Evolutionary conservation across 35 echinoderm and acorn worm species (phyloP).

Genomic region (Hemicentrotus pulcherrimus): DNA sequence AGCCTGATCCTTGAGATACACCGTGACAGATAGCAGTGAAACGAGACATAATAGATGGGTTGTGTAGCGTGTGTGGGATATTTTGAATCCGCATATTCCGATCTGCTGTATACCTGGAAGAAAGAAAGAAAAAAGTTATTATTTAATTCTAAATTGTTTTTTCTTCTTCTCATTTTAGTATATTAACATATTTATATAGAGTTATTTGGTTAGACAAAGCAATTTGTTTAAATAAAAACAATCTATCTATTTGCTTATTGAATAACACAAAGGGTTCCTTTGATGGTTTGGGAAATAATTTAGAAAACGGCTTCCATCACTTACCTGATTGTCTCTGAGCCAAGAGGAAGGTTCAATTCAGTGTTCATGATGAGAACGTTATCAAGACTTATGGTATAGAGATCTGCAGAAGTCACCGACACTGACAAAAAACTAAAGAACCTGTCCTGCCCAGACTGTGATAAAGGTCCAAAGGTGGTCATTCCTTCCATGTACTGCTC

Average conservation of each 20-base stretch:
- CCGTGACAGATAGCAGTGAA: conserved; percentile 80
- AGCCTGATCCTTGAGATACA: conserved; percentile 63
- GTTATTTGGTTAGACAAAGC: no score
- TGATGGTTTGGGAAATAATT: no score
- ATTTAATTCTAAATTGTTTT: neutral
- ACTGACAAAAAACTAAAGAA: conserved; percentile 62
- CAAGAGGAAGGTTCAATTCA: conserved; percentile 17
- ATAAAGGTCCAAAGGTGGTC: conserved; percentile 84
- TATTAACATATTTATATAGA: no score
- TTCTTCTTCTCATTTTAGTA: no score
- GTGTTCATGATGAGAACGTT: conserved; percentile 57
- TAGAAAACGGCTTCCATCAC: neutral
- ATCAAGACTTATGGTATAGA: conserved; percentile 64
- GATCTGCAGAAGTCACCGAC: conserved; percentile 69
- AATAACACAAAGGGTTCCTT: no score
- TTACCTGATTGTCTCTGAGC: neutral
- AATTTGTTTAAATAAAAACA: no score
- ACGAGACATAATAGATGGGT: conserved; percentile 49
- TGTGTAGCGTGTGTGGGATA: conserved; percentile 60
- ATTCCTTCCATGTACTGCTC: conserved; percentile 86
- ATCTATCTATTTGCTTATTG: no score
- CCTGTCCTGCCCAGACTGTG: conserved; percentile 44
- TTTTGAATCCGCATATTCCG: conserved; percentile 54
- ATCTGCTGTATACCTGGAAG: conserved; percentile 62
- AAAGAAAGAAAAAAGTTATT: neutral